phyloP scores from a whole-genome alignment of 2,113 vertebrate species.

The Cyanoderma ruficeps region DNA sequence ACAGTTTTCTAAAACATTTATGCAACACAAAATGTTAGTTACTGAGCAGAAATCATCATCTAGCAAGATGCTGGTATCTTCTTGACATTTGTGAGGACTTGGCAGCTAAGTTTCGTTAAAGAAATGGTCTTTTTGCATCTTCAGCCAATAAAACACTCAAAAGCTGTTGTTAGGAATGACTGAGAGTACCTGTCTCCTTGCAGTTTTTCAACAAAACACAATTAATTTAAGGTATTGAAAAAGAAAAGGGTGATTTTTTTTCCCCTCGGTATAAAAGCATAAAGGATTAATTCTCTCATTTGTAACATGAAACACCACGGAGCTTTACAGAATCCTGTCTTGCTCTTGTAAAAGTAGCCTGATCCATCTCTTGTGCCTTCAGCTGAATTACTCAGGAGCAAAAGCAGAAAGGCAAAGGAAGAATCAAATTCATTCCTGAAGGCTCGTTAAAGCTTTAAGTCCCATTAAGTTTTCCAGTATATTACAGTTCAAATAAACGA shows the following conservation, averaged over 20 bases:
- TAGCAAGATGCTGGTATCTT: not conserved
- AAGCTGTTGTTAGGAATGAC: not conserved
- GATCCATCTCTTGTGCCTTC: not conserved
- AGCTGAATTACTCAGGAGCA: not conserved
- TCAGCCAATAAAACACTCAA: not conserved
- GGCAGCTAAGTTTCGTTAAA: not conserved
- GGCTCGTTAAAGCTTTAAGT: not conserved
- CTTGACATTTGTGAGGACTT: not conserved
- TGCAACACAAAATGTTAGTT: not conserved
- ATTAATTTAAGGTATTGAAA: not conserved
- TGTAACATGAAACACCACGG: not conserved
- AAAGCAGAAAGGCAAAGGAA: not conserved
- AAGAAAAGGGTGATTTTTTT: not conserved
- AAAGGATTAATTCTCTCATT: not conserved
- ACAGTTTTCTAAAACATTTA: not conserved
- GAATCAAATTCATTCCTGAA: not conserved
- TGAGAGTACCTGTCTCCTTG: not conserved
- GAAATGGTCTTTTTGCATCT: not conserved
- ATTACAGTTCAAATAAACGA: not conserved
- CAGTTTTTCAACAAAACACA: not conserved
- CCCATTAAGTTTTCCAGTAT: not conserved
- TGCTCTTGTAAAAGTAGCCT: not conserved
- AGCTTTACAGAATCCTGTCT: not conserved
- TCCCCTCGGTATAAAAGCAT: not conserved
- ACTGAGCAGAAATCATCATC: not conserved